phyloP scores from a whole-genome alignment of 2,113 vertebrate species.

The Leptobrachium ailaonicum region DNA sequence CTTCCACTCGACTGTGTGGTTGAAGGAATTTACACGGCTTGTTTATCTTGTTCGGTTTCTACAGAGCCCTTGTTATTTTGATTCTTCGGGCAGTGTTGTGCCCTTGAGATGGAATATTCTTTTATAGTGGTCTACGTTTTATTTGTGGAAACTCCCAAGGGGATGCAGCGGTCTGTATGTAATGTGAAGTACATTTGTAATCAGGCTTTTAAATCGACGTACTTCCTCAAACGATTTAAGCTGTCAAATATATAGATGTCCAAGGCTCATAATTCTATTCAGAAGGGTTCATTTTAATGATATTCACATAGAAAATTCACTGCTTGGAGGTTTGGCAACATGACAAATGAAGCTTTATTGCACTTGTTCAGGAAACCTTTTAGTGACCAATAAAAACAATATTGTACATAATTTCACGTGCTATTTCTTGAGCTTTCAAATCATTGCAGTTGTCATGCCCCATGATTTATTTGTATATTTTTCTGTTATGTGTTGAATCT shows the following conservation, averaged over 20 bases:
- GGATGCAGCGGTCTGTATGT: slow-evolving; percentile 11
- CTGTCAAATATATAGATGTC: slow-evolving; percentile 21
- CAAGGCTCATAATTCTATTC: slow-evolving; percentile 1
- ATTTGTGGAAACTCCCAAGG: slow-evolving; percentile 10
- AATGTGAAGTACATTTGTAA: slow-evolving; percentile 33
- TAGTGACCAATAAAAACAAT: neutral
- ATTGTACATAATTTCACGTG: too few relatives aligned
- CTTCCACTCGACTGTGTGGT: neutral
- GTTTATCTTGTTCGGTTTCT: neutral
- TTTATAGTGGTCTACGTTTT: neutral
- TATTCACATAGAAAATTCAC: neutral
- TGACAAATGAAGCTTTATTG: neutral
- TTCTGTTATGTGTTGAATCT: too few relatives aligned
- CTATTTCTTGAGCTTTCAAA: too few relatives aligned
- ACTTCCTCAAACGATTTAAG: slow-evolving; percentile 42
- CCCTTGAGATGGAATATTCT: neutral
- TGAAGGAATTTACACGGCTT: slow-evolving; percentile 1
- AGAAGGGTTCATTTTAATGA: slow-evolving; percentile 23
- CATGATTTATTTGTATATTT: too few relatives aligned
- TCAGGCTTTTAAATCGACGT: slow-evolving; percentile 9
- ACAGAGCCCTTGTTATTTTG: slow-evolving; percentile 37
- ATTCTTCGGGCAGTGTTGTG: slow-evolving; percentile 4
- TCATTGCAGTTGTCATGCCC: too few relatives aligned
- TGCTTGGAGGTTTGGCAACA: neutral
- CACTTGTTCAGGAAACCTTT: neutral